Evolutionary conservation across 2,888 invertebrate species (phyloP).

Genomic region (Noctua janthina): DNA sequence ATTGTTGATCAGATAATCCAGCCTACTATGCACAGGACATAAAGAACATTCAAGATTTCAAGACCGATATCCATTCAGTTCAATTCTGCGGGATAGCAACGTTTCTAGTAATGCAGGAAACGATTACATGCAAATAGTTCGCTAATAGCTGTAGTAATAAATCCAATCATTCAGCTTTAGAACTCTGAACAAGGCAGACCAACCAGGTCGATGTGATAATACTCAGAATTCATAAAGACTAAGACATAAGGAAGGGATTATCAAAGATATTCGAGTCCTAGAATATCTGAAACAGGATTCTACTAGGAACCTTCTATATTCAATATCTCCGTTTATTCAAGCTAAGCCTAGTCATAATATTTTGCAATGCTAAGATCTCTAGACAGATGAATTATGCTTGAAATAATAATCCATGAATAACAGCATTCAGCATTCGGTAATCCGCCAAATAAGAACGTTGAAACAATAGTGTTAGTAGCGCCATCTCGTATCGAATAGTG

Average conservation of each 20-base stretch:
- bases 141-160: conserved; percentile 59
- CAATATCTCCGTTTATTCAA: conserved; percentile 27
- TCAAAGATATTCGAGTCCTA: conserved; percentile 23
- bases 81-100: conserved; percentile 26
- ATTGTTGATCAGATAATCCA: conserved; percentile 20
- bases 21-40: conserved; percentile 9
- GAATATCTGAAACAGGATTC: conserved; percentile 33
- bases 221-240: conserved; percentile 43
- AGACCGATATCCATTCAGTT: conserved; percentile 25
- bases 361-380: conserved; percentile 49
- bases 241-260: conserved; percentile 63
- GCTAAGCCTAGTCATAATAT: conserved; percentile 60
- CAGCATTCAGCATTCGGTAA: conserved; percentile 46
- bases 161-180: conserved; percentile 49
- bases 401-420: conserved; percentile 56
- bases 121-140: conserved; percentile 48
- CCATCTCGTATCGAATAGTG: conserved; percentile 76
- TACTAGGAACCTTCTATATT: conserved; percentile 59
- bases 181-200: conserved; percentile 26
- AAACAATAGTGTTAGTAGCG: conserved; percentile 62
- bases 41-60: conserved; percentile 36
- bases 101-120: conserved; percentile 56
- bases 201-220: conserved; percentile 48
- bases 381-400: conserved; percentile 63
- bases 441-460: conserved; percentile 27